Evolutionary conservation across 2,797 vertebrate genomes (phyloP), one percentile per base, ranked within the genome.

Genomic region (Menidia menidia): DNA sequence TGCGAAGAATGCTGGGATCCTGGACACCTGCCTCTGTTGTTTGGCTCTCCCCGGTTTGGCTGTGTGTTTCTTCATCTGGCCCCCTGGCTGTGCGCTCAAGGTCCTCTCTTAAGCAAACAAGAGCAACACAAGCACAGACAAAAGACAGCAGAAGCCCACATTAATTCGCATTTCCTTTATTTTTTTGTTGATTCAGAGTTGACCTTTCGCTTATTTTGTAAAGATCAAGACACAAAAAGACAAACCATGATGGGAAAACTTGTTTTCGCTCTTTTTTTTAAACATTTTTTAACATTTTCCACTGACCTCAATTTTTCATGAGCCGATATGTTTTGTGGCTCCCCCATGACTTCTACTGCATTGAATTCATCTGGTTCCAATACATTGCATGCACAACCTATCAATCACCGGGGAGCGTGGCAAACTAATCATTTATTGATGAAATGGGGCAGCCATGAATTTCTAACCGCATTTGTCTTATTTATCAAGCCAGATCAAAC

Each of bases 371-470:
- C 92, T 94, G 93, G 87, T 95, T 94, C 90, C 93, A 93, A 95
- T 94, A 92, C 92, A 94, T 91, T 86, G 85, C 71, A 43, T 79
- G 89, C 91, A 90, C 88, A 92, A 94, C 90, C 91, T 94, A 95
- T 95, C 94, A 95, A 94, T 95, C 95, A 95, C 89, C 32, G 10
- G 92, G 91, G 90, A 93, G 86, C 68, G 89, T 92, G 86, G 92
- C 91, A 93, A 94, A 93, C 93, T 93, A 94, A 94, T 95, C 91
- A 94, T 94, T 95, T 94, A 95, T 94, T 95, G 93, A 95, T 94
- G 92, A 92, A 94, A 94, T 60, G 81, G 91, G 89, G 87, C 90
- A 91, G 92, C 83, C 92, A 89, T 93, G 92, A 93, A 94, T 94
- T 94, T 93, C 92, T 91, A 92, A 94, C 89, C 87, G 92, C 91